A percentile compares a stretch with the other conserved stretches of the same genome.
phyloP scores from a whole-genome alignment of 2,888 invertebrate genomes.

The Brachylomia viminalis region DNA sequence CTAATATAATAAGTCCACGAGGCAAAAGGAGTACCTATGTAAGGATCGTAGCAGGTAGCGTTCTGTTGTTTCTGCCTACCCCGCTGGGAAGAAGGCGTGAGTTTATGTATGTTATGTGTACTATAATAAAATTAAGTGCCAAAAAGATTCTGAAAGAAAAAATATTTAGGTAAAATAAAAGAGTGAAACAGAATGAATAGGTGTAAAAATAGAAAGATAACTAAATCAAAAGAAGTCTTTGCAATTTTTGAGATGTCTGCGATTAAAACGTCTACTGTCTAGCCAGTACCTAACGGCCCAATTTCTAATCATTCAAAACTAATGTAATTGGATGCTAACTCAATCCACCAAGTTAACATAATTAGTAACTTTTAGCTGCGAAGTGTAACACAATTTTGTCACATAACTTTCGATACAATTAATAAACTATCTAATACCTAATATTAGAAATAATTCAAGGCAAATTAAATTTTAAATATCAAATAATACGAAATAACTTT shows the following conservation, averaged over 20 bases:
- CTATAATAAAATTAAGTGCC: too few species aligned
- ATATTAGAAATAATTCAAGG: slow-evolving; percentile 42
- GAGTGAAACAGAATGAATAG: too few species aligned
- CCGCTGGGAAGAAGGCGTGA: too few species aligned
- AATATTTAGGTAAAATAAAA: too few species aligned
- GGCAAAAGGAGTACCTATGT: too few species aligned
- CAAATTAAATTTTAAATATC: slow-evolving; percentile 49
- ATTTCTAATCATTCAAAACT: slow-evolving; percentile 56
- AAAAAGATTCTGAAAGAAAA: too few species aligned
- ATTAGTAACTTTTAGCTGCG: slow-evolving; percentile 58
- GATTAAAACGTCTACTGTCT: slow-evolving; percentile 25
- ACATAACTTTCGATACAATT: slow-evolving; percentile 47
- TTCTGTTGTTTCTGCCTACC: too few species aligned
- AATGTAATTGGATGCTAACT: slow-evolving; percentile 60
- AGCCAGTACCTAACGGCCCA: slow-evolving; percentile 10
- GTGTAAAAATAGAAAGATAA: not conserved
- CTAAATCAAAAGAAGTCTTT: not conserved
- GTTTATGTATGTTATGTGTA: too few species aligned
- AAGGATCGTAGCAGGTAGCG: too few species aligned
- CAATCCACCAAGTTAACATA: slow-evolving; percentile 61
- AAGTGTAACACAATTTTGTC: slow-evolving; percentile 40
- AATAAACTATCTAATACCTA: slow-evolving; percentile 56
- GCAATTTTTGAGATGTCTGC: not conserved
- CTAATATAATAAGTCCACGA: too few species aligned
- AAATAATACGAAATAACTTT: slow-evolving; percentile 41